Conservation (phyloP, 2,797 vertebrate species). For the Otolemur crassicaudatus region DNA sequence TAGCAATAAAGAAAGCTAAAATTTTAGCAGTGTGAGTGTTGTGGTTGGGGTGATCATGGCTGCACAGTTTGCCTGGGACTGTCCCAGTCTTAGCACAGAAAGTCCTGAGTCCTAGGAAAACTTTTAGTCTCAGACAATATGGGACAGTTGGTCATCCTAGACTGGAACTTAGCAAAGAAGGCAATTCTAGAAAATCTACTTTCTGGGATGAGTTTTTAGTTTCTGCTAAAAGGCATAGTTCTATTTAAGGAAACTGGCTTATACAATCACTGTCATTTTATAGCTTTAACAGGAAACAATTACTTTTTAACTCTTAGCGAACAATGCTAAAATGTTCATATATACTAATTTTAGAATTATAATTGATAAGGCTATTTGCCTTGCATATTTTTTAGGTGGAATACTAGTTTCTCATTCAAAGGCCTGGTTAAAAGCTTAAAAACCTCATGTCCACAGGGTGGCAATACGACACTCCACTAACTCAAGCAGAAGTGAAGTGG, state of each 20-base stretch:
- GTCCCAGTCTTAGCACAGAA: background rate
- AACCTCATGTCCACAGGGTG: constrained; percentile 83
- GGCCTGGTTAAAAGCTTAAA: constrained; percentile 18
- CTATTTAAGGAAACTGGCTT: constrained; percentile 5
- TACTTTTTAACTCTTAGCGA: constrained; percentile 20
- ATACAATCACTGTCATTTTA: background rate
- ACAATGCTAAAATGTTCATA: background rate
- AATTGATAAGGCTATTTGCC: background rate
- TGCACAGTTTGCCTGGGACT: background rate
- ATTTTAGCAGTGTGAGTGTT: background rate
- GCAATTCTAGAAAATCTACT: constrained; percentile 17
- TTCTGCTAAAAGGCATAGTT: background rate
- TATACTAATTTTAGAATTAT: background rate
- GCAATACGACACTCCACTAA: constrained; percentile 82
- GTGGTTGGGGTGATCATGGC: background rate
- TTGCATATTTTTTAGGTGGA: background rate
- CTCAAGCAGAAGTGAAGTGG: background rate
- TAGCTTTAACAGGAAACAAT: background rate
- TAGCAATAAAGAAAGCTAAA: background rate
- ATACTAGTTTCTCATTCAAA: background rate
- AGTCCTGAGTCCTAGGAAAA: background rate
- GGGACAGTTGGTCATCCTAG: background rate
- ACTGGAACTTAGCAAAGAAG: background rate
- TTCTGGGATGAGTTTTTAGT: background rate
- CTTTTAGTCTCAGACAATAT: background rate